Base-by-base conservation (phyloP, 1,140 invertebrate species). In the Drosophila nasuta region DNA sequence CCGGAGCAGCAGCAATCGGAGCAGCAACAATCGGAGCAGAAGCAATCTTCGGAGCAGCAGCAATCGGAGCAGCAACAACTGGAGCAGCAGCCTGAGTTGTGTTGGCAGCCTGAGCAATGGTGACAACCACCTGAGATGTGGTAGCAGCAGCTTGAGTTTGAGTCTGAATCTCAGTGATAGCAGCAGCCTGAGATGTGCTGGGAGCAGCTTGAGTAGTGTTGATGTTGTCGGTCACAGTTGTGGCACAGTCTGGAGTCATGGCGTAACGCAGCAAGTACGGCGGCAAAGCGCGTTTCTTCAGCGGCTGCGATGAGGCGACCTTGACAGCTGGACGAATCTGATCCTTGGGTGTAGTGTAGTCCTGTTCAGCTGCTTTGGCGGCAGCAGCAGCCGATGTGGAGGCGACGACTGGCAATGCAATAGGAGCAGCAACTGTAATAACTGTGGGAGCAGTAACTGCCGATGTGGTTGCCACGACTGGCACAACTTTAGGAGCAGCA, bases 271-370 rank as follows among this genome's bases (percentile, higher is more conserved):
- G 43, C 5, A 88, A 13, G 58, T 87, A 74, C 15, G 77, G 56
- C 13, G 85, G 83, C 11, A 87, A 74, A 6, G 46, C 52, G 1
- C 83, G 85, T 7, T 88, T 88, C 64, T 88, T 88, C 2, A 88
- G 11, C 13, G 82, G 82, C 51, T 87, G 82, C 1, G 62, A 15
- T 0, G 62, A 54, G 1, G 52, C 41, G 3, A 58, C 17, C 0
- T 63, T 35, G 3, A 38, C 35, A 10, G 35, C 35, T 1, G 59
- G 17, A 5, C 72, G 49, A 13, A 75, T 30, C 28, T 79, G 82
- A 10, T 87, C 82, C 65, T 74, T 86, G 11, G 82, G 82, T 5
- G 82, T 86, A 1, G 38, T 45, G 0, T 82, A 79, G 13, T 86
- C 82, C 3, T 15, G 11, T 25, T 45, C 35, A 13, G 11, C 15